These are phyloP conservation scores for Muscicapa striata DNA, from an alignment of 2,797 vertebrate genomes.

Conservation along the genomic window DNA sequence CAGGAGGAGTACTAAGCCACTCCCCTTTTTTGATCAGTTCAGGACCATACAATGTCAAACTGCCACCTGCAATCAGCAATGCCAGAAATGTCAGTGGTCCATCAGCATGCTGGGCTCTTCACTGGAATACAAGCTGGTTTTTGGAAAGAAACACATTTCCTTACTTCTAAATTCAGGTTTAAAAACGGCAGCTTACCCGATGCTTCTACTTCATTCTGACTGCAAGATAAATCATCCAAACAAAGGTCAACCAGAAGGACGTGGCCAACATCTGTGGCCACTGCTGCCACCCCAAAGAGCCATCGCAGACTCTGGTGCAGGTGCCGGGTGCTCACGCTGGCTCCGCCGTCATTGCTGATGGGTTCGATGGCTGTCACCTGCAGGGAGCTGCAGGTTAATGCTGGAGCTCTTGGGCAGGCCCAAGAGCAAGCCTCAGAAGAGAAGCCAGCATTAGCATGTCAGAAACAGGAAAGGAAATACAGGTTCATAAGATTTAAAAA, in stretches of 20 bases:
- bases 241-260: conserved; percentile 94
- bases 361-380: conserved; percentile 95
- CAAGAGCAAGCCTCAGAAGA: too few relatives aligned
- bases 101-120: background rate
- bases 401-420: background rate
- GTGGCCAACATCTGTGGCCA: conserved; percentile 92
- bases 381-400: background rate
- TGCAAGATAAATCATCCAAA: conserved; percentile 91
- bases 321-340: conserved; percentile 89
- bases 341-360: conserved; percentile 90
- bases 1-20: background rate
- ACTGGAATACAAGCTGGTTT: fast-evolving
- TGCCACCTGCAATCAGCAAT: background rate
- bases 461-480: too few relatives aligned
- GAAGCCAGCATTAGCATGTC: too few relatives aligned
- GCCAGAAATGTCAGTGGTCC: background rate
- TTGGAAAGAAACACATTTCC: background rate
- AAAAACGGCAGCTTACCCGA: conserved; percentile 79
- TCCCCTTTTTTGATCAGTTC: background rate
- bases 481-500: too few relatives aligned
- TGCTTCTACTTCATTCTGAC: conserved; percentile 90
- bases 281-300: conserved; percentile 94
- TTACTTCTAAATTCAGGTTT: background rate
- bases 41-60: fast-evolving
- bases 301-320: conserved; percentile 94